phyloP scores from a whole-genome alignment of 2,888 invertebrate genomes.

The Spodoptera littoralis region DNA sequence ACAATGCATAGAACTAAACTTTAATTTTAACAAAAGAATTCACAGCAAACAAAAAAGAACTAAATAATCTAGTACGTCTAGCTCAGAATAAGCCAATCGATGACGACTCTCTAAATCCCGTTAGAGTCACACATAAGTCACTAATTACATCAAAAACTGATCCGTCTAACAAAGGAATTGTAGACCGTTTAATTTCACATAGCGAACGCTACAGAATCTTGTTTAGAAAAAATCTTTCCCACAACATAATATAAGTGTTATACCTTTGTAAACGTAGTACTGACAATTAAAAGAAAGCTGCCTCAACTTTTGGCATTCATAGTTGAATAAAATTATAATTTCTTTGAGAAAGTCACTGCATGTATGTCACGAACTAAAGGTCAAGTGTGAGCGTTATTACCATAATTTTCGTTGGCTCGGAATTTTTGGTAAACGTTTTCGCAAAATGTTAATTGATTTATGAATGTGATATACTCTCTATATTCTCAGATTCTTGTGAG shows the following conservation, averaged over 20 bases:
- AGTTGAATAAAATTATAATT: conserved; percentile 50
- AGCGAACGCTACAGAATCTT: conserved; percentile 45
- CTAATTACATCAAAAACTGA: conserved; percentile 44
- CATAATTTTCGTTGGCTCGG: conserved; percentile 34
- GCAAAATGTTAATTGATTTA: conserved; percentile 3
- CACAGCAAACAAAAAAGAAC: not conserved
- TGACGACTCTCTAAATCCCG: conserved; percentile 34
- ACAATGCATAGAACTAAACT: not conserved
- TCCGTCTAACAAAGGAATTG: conserved; percentile 40
- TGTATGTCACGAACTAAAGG: conserved; percentile 46
- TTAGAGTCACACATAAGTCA: conserved; percentile 48
- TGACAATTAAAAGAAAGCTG: conserved; percentile 59
- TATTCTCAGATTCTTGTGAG: too few species aligned
- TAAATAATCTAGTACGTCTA: conserved; percentile 1
- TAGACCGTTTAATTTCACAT: conserved; percentile 48
- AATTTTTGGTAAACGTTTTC: conserved; percentile 10
- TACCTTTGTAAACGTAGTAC: conserved; percentile 48
- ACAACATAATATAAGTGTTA: conserved; percentile 26
- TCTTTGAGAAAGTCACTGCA: conserved; percentile 50
- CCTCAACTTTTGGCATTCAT: conserved; percentile 51
- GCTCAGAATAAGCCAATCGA: conserved; percentile 21
- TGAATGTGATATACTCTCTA: too few species aligned
- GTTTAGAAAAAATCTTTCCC: conserved; percentile 51
- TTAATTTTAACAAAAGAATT: not conserved
- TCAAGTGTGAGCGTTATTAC: conserved; percentile 41